These are phyloP conservation scores for Sycophila texana DNA, from an alignment of 2,888 invertebrate species.

Conservation along the genomic window DNA sequence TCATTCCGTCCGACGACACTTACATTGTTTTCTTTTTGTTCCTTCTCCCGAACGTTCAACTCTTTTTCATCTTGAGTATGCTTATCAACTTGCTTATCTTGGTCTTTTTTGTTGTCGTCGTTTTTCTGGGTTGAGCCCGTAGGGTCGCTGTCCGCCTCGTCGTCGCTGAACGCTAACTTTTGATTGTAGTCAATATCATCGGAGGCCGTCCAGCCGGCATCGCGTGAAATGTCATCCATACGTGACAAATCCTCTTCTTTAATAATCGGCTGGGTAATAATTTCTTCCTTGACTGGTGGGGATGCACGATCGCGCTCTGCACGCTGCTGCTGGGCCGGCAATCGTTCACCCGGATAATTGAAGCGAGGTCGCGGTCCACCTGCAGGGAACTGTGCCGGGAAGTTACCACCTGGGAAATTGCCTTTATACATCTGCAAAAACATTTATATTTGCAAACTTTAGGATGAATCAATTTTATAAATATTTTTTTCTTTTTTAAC, in stretches of 20 bases:
- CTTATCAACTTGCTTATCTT: not conserved
- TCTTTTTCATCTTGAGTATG: slow-evolving; percentile 5
- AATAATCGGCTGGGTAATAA: slow-evolving; percentile 89
- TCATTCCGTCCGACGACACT: slow-evolving; percentile 58
- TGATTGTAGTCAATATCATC: slow-evolving; percentile 97
- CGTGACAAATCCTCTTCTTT: slow-evolving; percentile 94
- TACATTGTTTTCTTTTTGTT: slow-evolving; percentile 64
- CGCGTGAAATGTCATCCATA: slow-evolving; percentile 92
- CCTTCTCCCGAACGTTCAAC: slow-evolving; percentile 1
- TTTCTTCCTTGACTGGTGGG: slow-evolving; percentile 79
- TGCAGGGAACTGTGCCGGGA: slow-evolving; percentile 50
- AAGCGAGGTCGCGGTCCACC: slow-evolving; percentile 72
- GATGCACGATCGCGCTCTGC: slow-evolving; percentile 59
- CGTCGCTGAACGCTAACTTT: slow-evolving; percentile 95
- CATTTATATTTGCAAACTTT: not conserved
- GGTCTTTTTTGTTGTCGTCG: slow-evolving; percentile 51
- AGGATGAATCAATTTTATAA: not conserved
- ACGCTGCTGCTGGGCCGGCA: slow-evolving; percentile 69
- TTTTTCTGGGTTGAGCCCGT: not conserved
- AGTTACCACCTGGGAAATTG: slow-evolving; percentile 64
- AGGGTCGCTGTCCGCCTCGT: slow-evolving; percentile 80
- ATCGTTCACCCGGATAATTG: slow-evolving; percentile 68
- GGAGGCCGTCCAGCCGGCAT: slow-evolving; percentile 94
- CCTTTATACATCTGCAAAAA: slow-evolving; percentile 75
- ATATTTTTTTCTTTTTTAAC: not conserved